Percentiles rank a stretch among this genome's conserved stretches.
Conservation (phyloP, 1,140 invertebrate genomes). For the Halotydeus destructor region DNA sequence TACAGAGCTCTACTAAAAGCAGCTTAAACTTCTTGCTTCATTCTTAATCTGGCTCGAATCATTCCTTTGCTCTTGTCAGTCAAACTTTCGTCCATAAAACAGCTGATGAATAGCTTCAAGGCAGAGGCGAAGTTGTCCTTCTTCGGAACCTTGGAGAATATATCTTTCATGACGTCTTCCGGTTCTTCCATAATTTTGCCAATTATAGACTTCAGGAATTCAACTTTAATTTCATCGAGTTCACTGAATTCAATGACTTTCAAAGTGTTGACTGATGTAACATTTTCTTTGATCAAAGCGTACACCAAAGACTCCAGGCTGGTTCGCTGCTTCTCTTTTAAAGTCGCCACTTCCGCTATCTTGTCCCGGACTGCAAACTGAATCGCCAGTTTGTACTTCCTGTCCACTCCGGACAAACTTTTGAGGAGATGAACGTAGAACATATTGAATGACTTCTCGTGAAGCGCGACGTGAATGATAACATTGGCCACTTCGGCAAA, state of each 20-base stretch:
- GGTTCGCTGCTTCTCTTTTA: background rate
- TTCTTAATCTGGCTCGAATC: too few species aligned
- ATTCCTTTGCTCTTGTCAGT: too few species aligned
- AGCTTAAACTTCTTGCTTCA: too few species aligned
- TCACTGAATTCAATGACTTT: constrained; percentile 10
- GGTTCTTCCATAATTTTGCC: background rate
- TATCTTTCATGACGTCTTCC: background rate
- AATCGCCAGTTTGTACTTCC: constrained; percentile 13
- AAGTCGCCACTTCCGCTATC: constrained; percentile 2
- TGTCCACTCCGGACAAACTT: constrained; percentile 7
- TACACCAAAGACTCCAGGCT: constrained; percentile 1
- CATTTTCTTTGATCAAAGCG: constrained; percentile 8
- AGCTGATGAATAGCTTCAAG: constrained; percentile 11
- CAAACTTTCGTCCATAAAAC: constrained; percentile 6
- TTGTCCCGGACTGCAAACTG: constrained; percentile 12
- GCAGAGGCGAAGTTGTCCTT: constrained; percentile 12
- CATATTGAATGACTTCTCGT: constrained; percentile 14
- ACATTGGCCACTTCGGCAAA: constrained; percentile 12
- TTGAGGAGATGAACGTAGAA: constrained; percentile 13
- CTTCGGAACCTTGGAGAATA: constrained; percentile 11
- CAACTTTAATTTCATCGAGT: constrained; percentile 4
- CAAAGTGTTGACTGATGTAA: constrained; percentile 11
- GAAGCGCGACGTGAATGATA: constrained; percentile 10
- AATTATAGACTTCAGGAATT: constrained; percentile 8
- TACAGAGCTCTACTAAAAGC: too few species aligned